These are phyloP conservation scores for Drosophila austrosaltans DNA, from an alignment of 2,888 invertebrate species.

Conservation along the genomic window DNA sequence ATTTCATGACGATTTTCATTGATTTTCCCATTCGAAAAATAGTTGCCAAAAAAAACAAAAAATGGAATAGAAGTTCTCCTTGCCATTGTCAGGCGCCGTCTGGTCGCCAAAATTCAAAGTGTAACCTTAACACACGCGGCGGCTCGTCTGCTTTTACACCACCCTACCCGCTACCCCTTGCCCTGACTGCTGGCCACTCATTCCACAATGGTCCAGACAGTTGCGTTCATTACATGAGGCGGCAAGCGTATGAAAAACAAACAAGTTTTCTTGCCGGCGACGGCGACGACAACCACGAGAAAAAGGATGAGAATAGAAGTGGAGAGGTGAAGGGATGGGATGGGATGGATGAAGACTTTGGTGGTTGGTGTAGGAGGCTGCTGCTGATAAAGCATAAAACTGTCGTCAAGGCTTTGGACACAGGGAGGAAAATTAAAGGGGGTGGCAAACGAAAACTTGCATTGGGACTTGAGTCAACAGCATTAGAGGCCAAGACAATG, in stretches of 20 bases:
- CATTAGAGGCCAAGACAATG: slow-evolving; percentile 65
- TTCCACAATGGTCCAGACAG: slow-evolving; percentile 30
- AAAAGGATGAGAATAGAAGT: slow-evolving; percentile 21
- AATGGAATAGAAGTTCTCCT: slow-evolving; percentile 35
- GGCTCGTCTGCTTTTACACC: slow-evolving; percentile 9
- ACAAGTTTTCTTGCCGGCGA: slow-evolving; percentile 54
- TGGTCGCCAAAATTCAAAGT: slow-evolving; percentile 64
- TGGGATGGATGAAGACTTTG: background rate
- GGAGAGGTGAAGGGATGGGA: background rate
- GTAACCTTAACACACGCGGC: slow-evolving; percentile 71
- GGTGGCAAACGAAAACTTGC: background rate
- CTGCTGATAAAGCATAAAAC: slow-evolving; percentile 49
- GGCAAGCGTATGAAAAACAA: slow-evolving; percentile 46
- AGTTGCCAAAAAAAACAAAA: slow-evolving; percentile 56
- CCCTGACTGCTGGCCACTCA: slow-evolving; percentile 2
- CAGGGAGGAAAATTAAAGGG: slow-evolving; percentile 3
- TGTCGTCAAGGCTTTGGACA: slow-evolving; percentile 42
- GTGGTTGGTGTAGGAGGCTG: background rate
- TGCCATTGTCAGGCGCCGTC: slow-evolving; percentile 63
- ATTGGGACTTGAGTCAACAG: slow-evolving; percentile 51
- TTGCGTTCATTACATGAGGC: slow-evolving; percentile 52
- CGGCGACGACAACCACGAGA: slow-evolving; percentile 44
- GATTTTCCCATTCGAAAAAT: slow-evolving; percentile 49
- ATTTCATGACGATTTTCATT: slow-evolving; percentile 56
- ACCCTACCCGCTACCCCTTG: background rate